phyloP scores from a whole-genome alignment of 2,113 vertebrate genomes.

The Nycticorax nycticorax region DNA sequence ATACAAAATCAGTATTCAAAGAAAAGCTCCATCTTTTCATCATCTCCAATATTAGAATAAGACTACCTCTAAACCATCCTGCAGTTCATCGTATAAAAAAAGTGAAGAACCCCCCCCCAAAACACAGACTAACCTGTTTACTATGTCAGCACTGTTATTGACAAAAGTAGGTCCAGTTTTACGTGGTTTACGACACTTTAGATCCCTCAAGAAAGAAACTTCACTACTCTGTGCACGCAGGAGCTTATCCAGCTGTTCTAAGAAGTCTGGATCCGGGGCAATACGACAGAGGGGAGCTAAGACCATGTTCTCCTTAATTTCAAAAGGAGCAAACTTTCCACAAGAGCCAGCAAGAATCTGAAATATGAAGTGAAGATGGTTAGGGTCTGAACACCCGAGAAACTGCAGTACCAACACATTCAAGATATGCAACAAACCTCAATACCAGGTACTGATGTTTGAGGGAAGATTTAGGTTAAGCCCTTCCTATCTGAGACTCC shows the following conservation, averaged over 20 bases:
- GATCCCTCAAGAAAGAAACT: slow-evolving; percentile 79
- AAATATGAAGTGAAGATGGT: neutral
- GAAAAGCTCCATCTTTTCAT: neutral
- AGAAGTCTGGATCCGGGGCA: slow-evolving; percentile 75
- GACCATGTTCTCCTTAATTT: slow-evolving; percentile 94
- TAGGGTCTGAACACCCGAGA: neutral
- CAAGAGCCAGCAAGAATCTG: slow-evolving; percentile 93
- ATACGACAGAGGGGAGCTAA: slow-evolving; percentile 87
- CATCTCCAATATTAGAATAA: accelerated
- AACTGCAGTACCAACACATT: neutral
- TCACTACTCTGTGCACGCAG: slow-evolving; percentile 70
- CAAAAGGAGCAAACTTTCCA: slow-evolving; percentile 97
- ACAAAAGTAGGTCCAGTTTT: slow-evolving; percentile 78
- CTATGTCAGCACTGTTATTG: neutral
- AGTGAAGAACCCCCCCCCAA: neutral
- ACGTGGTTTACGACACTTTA: slow-evolving; percentile 78
- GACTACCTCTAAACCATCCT: neutral
- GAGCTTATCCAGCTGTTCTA: slow-evolving; percentile 83
- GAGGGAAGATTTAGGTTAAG: neutral
- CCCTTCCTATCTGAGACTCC: neutral
- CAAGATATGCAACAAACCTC: neutral
- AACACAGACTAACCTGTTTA: slow-evolving; percentile 67
- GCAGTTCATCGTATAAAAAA: accelerated
- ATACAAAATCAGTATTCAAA: neutral
- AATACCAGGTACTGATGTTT: neutral